phyloP scores from a whole-genome alignment of 2,113 vertebrate species.

The Odobenus rosmarus region DNA sequence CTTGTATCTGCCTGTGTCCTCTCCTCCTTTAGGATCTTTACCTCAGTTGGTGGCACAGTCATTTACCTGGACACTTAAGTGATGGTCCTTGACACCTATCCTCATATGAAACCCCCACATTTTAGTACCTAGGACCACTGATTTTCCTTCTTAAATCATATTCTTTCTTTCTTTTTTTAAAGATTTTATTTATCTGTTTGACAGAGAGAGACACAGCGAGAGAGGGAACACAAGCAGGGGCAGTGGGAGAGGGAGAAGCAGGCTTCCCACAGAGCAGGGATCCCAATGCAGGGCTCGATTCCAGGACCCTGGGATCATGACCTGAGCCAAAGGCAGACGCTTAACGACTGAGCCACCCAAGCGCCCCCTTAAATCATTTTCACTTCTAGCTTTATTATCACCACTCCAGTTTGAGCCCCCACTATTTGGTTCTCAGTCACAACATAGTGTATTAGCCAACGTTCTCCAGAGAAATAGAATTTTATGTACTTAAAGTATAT shows the following conservation, averaged over 20 bases:
- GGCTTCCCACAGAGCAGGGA: no score
- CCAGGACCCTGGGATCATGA: no score
- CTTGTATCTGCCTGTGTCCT: neutral
- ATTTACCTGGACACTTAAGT: neutral
- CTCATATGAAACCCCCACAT: neutral
- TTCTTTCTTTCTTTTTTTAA: neutral
- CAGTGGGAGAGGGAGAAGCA: no score
- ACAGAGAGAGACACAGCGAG: no score
- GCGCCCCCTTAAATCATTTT: neutral
- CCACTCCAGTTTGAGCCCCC: neutral
- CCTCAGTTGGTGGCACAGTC: neutral
- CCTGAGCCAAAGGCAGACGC: no score
- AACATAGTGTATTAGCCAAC: neutral
- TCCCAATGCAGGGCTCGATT: no score
- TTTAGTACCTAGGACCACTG: neutral
- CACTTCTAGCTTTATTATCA: neutral
- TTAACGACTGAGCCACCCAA: no score
- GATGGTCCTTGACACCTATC: neutral
- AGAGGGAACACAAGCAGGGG: no score
- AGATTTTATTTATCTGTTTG: no score
- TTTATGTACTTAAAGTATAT: neutral
- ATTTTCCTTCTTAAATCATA: conserved; percentile 30
- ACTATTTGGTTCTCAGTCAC: neutral
- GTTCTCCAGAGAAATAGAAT: neutral
- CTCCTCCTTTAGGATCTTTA: neutral